Conservation (phyloP, 2,888 invertebrate species). For the Tenodera sinensis region DNA sequence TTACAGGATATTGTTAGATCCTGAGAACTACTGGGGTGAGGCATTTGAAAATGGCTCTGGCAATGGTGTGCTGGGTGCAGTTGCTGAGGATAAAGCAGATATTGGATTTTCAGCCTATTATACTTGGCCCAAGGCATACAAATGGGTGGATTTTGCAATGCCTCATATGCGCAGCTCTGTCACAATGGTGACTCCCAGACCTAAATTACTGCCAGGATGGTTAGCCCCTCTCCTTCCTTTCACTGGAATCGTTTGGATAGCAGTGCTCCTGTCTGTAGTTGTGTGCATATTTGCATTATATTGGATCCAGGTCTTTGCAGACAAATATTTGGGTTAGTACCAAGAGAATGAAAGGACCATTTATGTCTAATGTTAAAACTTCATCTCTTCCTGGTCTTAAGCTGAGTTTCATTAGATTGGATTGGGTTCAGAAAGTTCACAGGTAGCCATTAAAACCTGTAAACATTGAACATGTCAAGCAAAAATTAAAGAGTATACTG, state of each 20-base stretch:
- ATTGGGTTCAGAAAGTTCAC: no score
- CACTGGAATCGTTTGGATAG: neutral
- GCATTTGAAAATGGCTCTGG: neutral
- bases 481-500: no score
- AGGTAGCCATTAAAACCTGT: no score
- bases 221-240: neutral
- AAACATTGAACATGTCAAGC: no score
- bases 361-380: no score
- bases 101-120: constrained; percentile 1
- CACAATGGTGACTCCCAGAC: neutral
- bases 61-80: neutral
- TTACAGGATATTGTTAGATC: neutral
- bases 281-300: neutral
- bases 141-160: neutral
- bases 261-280: neutral
- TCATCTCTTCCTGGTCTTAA: no score
- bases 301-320: neutral
- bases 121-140: neutral
- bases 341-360: neutral
- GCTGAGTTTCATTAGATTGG: no score
- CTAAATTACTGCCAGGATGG: neutral
- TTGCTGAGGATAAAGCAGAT: neutral
- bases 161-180: constrained; percentile 10
- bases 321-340: neutral
- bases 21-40: neutral